Percentiles rank a stretch among this genome's conserved stretches.
Evolutionary conservation across 37 sponge, comb jelly and placozoan species (phyloP).

Genomic region (Halichondria panicea): DNA sequence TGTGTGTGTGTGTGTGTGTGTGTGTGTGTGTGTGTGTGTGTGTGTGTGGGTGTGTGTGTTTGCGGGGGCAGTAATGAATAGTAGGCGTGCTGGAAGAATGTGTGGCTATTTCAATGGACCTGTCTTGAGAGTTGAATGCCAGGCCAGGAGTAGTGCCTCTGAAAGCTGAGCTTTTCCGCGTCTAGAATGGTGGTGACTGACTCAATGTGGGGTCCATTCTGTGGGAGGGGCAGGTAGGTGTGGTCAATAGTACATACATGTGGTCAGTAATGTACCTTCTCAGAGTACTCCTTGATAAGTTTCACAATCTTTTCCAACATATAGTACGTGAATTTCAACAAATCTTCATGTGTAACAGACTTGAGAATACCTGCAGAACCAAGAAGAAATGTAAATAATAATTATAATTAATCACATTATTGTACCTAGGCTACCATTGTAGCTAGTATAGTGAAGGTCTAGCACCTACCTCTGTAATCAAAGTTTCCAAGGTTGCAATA

Average conservation of each 20-base stretch:
- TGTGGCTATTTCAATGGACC: too few relatives aligned
- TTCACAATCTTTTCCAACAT: slow-evolving; percentile 1
- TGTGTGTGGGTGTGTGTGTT: too few relatives aligned
- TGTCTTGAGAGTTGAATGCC: too few relatives aligned
- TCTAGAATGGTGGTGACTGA: slow-evolving; percentile 37
- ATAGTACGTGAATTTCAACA: slow-evolving; percentile 16
- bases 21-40: too few relatives aligned
- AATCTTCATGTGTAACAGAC: slow-evolving; percentile 10
- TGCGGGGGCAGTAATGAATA: too few relatives aligned
- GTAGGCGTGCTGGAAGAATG: too few relatives aligned
- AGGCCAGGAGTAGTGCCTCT: slow-evolving; percentile 82
- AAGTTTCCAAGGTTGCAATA: slow-evolving; percentile 55
- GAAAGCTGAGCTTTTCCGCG: slow-evolving; percentile 64
- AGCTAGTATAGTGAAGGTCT: too few relatives aligned
- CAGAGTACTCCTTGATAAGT: slow-evolving; percentile 9
- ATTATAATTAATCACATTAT: too few relatives aligned
- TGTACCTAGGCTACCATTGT: too few relatives aligned
- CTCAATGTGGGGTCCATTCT: slow-evolving; percentile 28
- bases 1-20: too few relatives aligned
- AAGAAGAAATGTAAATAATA: neutral
- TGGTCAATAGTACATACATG: too few relatives aligned
- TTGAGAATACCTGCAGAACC: slow-evolving; percentile 17
- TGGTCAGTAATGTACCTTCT: slow-evolving; percentile 36
- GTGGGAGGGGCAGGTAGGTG: too few relatives aligned
- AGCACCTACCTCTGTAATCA: slow-evolving; percentile 68